Percentiles rank a stretch among this genome's conserved stretches.
phyloP scores from a whole-genome alignment of 1,140 invertebrate genomes.

The Dendroctonus ponderosae region DNA sequence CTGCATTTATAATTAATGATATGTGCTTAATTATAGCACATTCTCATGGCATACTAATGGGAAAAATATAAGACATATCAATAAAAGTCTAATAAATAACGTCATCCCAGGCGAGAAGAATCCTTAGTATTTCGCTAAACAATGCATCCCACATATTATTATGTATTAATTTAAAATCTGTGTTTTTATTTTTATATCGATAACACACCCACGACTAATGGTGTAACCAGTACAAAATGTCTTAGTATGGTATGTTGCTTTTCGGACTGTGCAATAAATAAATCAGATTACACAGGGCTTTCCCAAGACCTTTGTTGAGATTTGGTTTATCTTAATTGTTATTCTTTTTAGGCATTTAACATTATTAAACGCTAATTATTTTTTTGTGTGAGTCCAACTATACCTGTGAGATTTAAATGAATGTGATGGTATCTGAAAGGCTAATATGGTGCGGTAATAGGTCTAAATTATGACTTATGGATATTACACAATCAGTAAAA shows the following conservation, averaged over 20 bases:
- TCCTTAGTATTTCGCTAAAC: constrained; percentile 4
- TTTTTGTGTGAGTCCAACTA: too few species aligned
- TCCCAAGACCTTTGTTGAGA: constrained; percentile 1
- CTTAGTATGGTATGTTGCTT: constrained; percentile 6
- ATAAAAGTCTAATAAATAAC: neutral
- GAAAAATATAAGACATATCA: neutral
- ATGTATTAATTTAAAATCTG: constrained; percentile 9
- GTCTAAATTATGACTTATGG: too few species aligned
- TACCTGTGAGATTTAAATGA: too few species aligned
- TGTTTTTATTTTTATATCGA: constrained; percentile 15
- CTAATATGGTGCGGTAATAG: too few species aligned
- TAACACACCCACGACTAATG: constrained; percentile 6
- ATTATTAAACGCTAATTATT: too few species aligned
- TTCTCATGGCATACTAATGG: neutral
- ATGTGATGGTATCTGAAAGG: too few species aligned
- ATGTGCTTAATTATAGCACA: neutral
- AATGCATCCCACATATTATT: constrained; percentile 13
- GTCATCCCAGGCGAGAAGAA: neutral
- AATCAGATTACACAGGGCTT: neutral
- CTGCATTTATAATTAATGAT: too few species aligned
- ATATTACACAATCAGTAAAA: too few species aligned
- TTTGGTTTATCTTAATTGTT: constrained; percentile 5
- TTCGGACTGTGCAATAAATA: constrained; percentile 1
- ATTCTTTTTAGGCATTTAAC: too few species aligned
- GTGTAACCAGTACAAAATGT: constrained; percentile 5